These are phyloP conservation scores for Gambusia affinis DNA, from an alignment of 2,113 vertebrate genomes.

Conservation along the genomic window DNA sequence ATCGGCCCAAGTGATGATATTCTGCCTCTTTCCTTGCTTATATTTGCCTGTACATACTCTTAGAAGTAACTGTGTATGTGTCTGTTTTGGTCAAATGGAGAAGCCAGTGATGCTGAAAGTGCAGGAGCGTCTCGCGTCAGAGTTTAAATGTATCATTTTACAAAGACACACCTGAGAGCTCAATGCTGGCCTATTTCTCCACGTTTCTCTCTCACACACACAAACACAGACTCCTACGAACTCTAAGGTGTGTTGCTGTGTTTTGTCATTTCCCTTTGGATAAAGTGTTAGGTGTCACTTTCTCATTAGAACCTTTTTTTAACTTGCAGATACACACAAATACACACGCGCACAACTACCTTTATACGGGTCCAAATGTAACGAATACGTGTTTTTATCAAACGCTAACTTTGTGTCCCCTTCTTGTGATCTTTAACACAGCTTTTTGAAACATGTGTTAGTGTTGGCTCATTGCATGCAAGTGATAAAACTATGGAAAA, in stretches of 20 bases:
- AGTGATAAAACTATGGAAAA: neutral
- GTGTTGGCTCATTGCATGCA: too few relatives aligned
- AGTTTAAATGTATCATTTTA: constrained; percentile 23
- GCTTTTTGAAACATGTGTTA: neutral
- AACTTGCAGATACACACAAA: neutral
- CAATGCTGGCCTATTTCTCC: neutral
- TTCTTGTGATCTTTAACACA: neutral
- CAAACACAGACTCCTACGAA: neutral
- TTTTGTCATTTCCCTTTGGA: constrained; percentile 24
- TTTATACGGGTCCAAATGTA: neutral
- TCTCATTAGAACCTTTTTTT: constrained; percentile 49
- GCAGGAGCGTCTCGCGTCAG: constrained; percentile 11
- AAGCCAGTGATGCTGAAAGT: neutral
- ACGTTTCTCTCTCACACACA: constrained; percentile 29
- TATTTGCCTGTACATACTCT: too few relatives aligned
- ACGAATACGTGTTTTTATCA: neutral
- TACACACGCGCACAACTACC: neutral
- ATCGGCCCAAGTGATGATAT: too few relatives aligned
- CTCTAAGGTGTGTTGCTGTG: constrained; percentile 12
- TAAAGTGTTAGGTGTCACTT: constrained; percentile 70
- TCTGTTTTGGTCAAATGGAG: neutral
- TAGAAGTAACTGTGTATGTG: too few relatives aligned
- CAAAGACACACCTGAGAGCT: constrained; percentile 45
- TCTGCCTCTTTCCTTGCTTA: too few relatives aligned
- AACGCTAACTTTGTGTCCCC: neutral